These are phyloP conservation scores for Apis dorsata DNA, from an alignment of 1,140 invertebrate genomes.

Conservation along the genomic window DNA sequence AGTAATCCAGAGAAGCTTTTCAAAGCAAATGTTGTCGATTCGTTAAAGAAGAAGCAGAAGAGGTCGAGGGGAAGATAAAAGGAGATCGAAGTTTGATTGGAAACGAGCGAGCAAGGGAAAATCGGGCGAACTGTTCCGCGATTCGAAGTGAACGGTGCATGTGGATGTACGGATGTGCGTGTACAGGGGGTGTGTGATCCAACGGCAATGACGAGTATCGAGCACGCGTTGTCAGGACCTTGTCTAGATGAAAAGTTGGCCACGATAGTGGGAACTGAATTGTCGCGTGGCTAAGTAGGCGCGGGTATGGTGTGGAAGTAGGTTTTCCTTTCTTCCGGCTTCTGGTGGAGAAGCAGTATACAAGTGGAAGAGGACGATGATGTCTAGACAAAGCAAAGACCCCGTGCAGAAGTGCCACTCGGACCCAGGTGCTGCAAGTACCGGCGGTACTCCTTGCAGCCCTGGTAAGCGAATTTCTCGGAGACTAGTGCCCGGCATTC, in stretches of 20 bases:
- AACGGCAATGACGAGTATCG: conserved; percentile 31
- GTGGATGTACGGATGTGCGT: not conserved
- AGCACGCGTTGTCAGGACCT: not conserved
- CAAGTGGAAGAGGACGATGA: conserved; percentile 53
- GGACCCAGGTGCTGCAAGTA: conserved; percentile 75
- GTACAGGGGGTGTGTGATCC: not conserved
- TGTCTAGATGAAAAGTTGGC: not conserved
- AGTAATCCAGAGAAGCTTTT: not conserved
- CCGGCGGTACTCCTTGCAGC: conserved; percentile 57
- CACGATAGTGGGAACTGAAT: not conserved
- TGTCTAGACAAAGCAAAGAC: conserved; percentile 81
- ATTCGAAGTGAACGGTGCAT: not conserved
- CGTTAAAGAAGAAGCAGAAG: not conserved
- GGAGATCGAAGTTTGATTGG: not conserved
- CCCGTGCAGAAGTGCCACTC: conserved; percentile 84
- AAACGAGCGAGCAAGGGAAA: conserved; percentile 1
- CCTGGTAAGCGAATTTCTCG: conserved; percentile 62
- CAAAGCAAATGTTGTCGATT: not conserved
- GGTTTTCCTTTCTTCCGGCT: conserved; percentile 29
- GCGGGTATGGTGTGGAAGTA: conserved; percentile 44
- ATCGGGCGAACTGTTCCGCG: not conserved
- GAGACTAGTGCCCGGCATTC: conserved; percentile 68
- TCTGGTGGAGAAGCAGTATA: conserved; percentile 17
- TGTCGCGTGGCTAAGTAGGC: conserved; percentile 15
- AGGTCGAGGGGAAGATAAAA: not conserved